Conservation (phyloP, 2,888 invertebrate genomes). For the Nomada goodeniana region DNA sequence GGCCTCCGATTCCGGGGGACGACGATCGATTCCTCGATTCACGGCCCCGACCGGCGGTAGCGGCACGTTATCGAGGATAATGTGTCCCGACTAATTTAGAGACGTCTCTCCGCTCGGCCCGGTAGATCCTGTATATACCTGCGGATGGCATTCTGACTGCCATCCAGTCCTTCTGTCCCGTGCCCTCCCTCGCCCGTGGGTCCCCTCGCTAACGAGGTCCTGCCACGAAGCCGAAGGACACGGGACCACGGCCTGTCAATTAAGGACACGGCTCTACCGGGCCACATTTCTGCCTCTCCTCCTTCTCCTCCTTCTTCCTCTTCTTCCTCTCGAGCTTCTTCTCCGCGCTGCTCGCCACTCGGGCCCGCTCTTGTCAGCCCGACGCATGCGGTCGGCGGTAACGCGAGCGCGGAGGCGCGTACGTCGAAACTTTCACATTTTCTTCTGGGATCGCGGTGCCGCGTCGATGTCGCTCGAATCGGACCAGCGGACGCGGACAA, state of each 20-base stretch:
- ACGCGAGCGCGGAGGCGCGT: constrained; percentile 4
- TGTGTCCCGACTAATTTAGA: constrained; percentile 83
- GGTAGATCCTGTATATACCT: constrained; percentile 71
- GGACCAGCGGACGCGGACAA: not conserved
- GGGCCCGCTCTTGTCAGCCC: constrained; percentile 39
- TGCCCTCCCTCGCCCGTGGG: constrained; percentile 54
- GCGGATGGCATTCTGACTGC: constrained; percentile 74
- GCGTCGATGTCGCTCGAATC: not conserved
- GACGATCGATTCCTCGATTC: constrained; percentile 68
- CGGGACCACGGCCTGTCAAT: constrained; percentile 83
- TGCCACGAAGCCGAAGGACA: constrained; percentile 81
- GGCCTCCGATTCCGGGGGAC: constrained; percentile 51
- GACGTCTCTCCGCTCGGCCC: constrained; percentile 78
- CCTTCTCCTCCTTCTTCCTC: constrained; percentile 31
- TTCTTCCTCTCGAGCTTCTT: constrained; percentile 16
- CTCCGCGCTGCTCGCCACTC: not conserved
- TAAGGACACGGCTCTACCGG: constrained; percentile 84
- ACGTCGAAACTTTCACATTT: constrained; percentile 7
- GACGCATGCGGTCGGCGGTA: constrained; percentile 53
- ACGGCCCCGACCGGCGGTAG: constrained; percentile 67
- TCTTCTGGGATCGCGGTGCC: not conserved
- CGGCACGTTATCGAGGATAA: constrained; percentile 81
- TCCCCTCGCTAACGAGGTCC: constrained; percentile 74
- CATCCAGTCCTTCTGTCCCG: constrained; percentile 62
- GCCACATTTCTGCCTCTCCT: constrained; percentile 81